Base-by-base conservation (phyloP, 2,797 vertebrate genomes). In the Sphenodon punctatus region DNA sequence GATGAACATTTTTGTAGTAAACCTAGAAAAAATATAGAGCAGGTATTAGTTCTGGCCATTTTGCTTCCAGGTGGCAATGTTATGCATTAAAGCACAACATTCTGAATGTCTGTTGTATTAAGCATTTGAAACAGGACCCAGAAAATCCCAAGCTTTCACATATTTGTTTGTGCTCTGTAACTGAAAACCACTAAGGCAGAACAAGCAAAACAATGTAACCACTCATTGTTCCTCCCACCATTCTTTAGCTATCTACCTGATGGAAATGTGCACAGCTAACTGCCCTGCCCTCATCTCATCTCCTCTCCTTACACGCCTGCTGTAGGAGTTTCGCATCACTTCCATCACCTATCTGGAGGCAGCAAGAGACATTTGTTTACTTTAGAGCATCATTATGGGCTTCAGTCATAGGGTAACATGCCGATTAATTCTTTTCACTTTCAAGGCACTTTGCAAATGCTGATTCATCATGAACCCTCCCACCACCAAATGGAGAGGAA, bases 1-100 rank as follows among this genome's bases (percentile, higher is more conserved):
- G 96, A 74, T 98, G 95, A 51, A 92, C 92, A 56, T 98, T 97
- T 96, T 96, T 98, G 91, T 96, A 95, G 91, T 98, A 98, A 43
- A 99, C 94, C 97, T 99, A 86, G 10, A 82, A 82, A 82, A 81
- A n/a, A n/a, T 56, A 6, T 22, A 13, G 9, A 22, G 12, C 7
- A n/a, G n/a, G 23, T 9, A 49, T 23, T 10, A 27, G 49, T 45
- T 56, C 39, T 38, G 25, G 39, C 46, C 12, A 17, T 46, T 67
- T 61, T 65, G n/a, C 10, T 49, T 30, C 43, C 14, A 53, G 25
- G 23, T 16, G 41, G 73, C 10, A 30, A 23, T 13, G 6, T 6
- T 19, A 19, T 55, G 51, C 22, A 16, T 36, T 25, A 0, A 0
- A 20, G 14, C 48, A 3, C 42, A 49, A 3, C 3, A 25, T 42